A percentile compares a stretch with the other conserved stretches of the same genome.
Conservation (phyloP, 2,113 vertebrate genomes). For the Lathamus discolor region DNA sequence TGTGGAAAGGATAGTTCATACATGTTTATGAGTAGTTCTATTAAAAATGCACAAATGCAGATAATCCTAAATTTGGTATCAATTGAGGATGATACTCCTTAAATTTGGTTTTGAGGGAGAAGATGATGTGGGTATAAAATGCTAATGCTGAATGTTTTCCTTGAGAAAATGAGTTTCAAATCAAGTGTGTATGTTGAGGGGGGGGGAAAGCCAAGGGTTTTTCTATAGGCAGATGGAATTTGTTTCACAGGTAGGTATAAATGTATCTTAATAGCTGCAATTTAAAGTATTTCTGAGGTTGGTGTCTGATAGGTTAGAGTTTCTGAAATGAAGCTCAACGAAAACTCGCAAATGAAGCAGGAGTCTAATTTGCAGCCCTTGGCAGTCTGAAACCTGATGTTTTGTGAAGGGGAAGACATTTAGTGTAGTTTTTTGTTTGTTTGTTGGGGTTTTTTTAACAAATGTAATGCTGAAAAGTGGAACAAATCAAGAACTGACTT, state of each 20-base stretch:
- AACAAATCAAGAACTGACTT: not conserved
- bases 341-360: fast-evolving
- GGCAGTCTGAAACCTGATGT: not conserved
- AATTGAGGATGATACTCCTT: not conserved
- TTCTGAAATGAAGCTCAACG: not conserved
- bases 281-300: not conserved
- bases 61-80: not conserved
- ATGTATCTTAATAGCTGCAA: not conserved
- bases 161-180: not conserved
- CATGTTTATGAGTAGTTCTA: fast-evolving
- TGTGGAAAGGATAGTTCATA: not conserved
- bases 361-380: not conserved
- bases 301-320: not conserved
- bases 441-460: not conserved
- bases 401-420: not conserved
- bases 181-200: fast-evolving
- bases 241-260: not conserved
- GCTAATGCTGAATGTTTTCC: not conserved
- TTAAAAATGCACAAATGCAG: not conserved
- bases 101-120: not conserved
- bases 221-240: fast-evolving
- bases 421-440: not conserved
- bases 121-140: not conserved
- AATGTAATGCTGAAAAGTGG: not conserved
- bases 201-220: not conserved